Base-by-base conservation (phyloP, 2,888 invertebrate genomes). In the Hyposoter didymator region DNA sequence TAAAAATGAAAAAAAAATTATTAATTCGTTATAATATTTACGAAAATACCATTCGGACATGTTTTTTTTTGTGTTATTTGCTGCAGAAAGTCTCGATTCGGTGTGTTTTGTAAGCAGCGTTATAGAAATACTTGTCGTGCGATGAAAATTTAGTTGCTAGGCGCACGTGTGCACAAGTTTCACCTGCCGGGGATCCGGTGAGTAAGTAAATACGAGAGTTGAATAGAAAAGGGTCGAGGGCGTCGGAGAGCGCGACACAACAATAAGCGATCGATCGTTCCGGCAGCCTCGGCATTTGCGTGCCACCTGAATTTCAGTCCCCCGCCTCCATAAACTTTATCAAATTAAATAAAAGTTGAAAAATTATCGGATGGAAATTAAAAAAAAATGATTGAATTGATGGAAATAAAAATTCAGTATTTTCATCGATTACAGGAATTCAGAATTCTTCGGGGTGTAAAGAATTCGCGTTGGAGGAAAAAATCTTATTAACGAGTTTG, bases 321-420 rank as follows among this genome's bases (percentile, higher is more conserved):
- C 14, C 28, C 14, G 89, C 84, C 90, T 91, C 74, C 45, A 17
- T 47, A 52, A 19, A 47, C 12, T 35, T 35, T n/a, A 64, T 47
- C 22, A 49, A 62, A n/a, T 17, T 35, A 0, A 19, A 70, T 14
- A 70, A 32, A 64, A 35, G 64, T 75, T 47, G 1, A 47, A 22
- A 59, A 55, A 45, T 39, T 0, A 43, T 55, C 79, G 92, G 91
- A 92, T 92, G 80, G 28, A 92, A 91, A 86, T 87, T n/a, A n/a
- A n/a, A n/a, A n/a, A n/a, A 73, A 28, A 75, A 72, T 22, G 67
- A 69, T 79, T 66, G 49, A 74, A 55, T 78, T 6, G 28, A 28
- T 28, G 59, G 28, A 28, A 59, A 28, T 28, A 28, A 28, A 28
- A 28, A 59, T 14, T 28, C 59, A 28, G 59, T 28, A 14, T 59